Conservation (phyloP, 35 echinoderm and acorn worm species). For the Patiria miniata region DNA sequence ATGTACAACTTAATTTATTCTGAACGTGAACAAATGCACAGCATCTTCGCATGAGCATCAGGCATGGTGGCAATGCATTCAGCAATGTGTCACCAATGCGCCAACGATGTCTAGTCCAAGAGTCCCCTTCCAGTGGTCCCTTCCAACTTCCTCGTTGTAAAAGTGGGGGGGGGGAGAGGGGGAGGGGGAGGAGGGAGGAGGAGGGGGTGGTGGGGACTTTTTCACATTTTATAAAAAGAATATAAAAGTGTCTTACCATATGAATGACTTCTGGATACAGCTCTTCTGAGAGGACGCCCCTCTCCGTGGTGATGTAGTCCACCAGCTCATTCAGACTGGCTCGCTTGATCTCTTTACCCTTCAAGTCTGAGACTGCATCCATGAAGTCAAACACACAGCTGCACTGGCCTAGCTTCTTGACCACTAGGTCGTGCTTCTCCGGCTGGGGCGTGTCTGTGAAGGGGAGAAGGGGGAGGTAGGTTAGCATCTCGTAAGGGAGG, state of each 20-base stretch:
- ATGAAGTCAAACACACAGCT: conserved; percentile 99
- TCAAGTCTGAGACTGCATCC: conserved; percentile 95
- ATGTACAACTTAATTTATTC: no score
- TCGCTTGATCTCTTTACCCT: conserved; percentile 98
- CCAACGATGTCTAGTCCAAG: no score
- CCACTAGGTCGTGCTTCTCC: conserved; percentile 93
- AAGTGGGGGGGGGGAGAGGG: no score
- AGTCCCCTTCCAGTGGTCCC: no score
- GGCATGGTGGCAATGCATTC: no score
- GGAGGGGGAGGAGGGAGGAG: no score
- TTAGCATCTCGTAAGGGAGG: conserved; percentile 40
- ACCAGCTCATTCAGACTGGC: conserved; percentile 99
- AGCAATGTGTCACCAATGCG: no score
- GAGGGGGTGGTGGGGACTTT: no score
- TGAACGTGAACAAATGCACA: no score
- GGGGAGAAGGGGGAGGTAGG: conserved; percentile 18
- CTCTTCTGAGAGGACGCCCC: conserved; percentile 94
- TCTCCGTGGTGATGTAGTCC: conserved; percentile 96
- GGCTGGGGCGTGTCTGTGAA: conserved; percentile 85
- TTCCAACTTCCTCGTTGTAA: no score
- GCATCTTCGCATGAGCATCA: no score
- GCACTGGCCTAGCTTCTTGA: conserved; percentile 99
- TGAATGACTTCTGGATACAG: conserved; percentile 97
- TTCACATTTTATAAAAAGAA: not conserved
- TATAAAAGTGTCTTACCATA: conserved; percentile 81